These are phyloP conservation scores for Panthera uncia DNA, from an alignment of 2,113 vertebrate species.

Conservation along the genomic window DNA sequence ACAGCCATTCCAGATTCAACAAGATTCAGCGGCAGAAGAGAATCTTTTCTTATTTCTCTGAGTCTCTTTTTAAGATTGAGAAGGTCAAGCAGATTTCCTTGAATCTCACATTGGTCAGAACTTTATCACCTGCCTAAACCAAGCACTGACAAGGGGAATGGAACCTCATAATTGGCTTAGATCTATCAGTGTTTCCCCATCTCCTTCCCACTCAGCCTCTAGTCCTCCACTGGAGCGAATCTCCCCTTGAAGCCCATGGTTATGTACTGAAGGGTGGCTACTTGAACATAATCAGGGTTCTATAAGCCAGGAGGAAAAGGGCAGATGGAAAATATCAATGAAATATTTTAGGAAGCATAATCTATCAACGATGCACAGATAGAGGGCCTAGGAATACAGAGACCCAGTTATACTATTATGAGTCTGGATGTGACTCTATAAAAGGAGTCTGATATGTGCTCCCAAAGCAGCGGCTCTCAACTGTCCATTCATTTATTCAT, in stretches of 20 bases:
- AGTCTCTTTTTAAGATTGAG: conserved; percentile 29
- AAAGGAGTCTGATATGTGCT: not conserved
- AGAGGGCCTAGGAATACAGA: not conserved
- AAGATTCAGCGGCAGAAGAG: not conserved
- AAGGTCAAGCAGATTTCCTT: not conserved
- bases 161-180: not conserved
- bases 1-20: not conserved
- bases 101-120: not conserved
- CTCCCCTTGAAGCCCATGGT: not conserved
- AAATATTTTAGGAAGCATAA: not conserved
- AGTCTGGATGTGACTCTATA: not conserved
- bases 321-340: not conserved
- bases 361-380: not conserved
- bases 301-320: not conserved
- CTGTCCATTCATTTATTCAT: not conserved
- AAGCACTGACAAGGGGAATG: not conserved
- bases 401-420: not conserved
- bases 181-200: not conserved
- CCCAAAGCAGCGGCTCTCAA: not conserved
- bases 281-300: not conserved
- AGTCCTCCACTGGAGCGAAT: not conserved
- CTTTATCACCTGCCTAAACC: not conserved
- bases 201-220: not conserved
- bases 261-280: not conserved
- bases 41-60: not conserved